phyloP scores from a whole-genome alignment of 2,113 vertebrate species.

The Pachypanchax playfairii region DNA sequence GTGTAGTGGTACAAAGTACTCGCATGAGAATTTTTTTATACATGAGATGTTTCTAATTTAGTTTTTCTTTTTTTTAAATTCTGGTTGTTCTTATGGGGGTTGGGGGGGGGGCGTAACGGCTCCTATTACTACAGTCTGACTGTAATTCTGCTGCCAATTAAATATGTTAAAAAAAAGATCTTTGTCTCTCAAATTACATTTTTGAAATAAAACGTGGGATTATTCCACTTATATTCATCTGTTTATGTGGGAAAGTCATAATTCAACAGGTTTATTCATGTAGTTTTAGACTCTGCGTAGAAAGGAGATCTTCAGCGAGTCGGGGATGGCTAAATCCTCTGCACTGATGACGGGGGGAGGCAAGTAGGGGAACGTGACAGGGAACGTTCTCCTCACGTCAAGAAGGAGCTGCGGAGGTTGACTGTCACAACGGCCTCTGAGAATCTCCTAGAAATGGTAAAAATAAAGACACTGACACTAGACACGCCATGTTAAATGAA shows the following conservation, averaged over 20 bases:
- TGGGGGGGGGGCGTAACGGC: too few species aligned
- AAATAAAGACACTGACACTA: neutral
- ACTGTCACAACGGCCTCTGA: slow-evolving; percentile 62
- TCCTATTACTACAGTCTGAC: slow-evolving; percentile 66
- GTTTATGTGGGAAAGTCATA: too few species aligned
- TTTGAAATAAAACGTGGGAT: too few species aligned
- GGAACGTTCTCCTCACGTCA: slow-evolving; percentile 76
- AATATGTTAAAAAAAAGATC: slow-evolving; percentile 48
- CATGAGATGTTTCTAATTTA: slow-evolving; percentile 82
- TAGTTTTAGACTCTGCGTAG: slow-evolving; percentile 69
- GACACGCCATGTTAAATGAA: neutral
- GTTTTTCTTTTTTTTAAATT: slow-evolving; percentile 66
- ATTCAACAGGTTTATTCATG: too few species aligned
- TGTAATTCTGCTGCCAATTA: slow-evolving; percentile 84
- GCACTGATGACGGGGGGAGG: slow-evolving; percentile 36
- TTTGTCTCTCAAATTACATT: too few species aligned
- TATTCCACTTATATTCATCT: too few species aligned
- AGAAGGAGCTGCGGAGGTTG: slow-evolving; percentile 74
- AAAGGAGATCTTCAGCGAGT: slow-evolving; percentile 74
- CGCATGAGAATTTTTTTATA: slow-evolving; percentile 85
- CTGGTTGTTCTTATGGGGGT: slow-evolving; percentile 77
- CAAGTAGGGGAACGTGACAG: slow-evolving; percentile 77
- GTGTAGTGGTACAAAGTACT: slow-evolving; percentile 84
- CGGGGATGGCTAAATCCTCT: slow-evolving; percentile 75
- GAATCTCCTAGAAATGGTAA: slow-evolving; percentile 64